Conservation (phyloP, 2,888 invertebrate species). For the Elmis aenea region DNA sequence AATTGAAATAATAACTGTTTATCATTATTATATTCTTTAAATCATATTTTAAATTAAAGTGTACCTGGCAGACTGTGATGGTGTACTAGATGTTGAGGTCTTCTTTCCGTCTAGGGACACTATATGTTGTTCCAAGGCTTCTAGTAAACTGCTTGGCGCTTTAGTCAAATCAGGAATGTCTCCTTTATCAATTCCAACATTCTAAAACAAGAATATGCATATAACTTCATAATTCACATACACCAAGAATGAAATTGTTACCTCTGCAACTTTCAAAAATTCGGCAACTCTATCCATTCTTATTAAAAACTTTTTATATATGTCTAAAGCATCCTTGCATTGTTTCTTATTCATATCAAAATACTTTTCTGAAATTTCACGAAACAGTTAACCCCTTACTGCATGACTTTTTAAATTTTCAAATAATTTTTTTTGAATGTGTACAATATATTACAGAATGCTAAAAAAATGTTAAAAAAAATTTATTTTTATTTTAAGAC, state of each 20-base stretch:
- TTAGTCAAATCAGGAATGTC: slow-evolving; percentile 98
- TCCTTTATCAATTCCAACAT: slow-evolving; percentile 96
- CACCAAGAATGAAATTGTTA: slow-evolving; percentile 35
- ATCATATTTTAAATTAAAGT: too few relatives aligned
- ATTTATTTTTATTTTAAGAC: too few relatives aligned
- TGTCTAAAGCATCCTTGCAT: slow-evolving; percentile 93
- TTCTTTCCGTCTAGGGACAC: slow-evolving; percentile 91
- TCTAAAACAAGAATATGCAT: slow-evolving; percentile 45
- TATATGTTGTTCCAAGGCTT: slow-evolving; percentile 94
- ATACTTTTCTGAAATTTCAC: slow-evolving; percentile 75
- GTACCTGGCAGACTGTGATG: slow-evolving; percentile 79
- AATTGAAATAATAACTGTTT: not conserved
- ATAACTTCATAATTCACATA: not conserved
- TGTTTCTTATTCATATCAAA: slow-evolving; percentile 99
- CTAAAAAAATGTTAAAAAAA: too few relatives aligned
- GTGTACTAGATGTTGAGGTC: slow-evolving; percentile 78
- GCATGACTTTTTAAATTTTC: too few relatives aligned
- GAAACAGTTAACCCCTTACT: slow-evolving; percentile 11
- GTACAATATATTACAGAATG: too few relatives aligned
- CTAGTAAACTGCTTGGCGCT: slow-evolving; percentile 94
- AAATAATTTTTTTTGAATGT: too few relatives aligned
- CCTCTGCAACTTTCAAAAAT: slow-evolving; percentile 85
- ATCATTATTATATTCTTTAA: slow-evolving; percentile 3
- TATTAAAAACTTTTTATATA: slow-evolving; percentile 97
- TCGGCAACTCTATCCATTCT: slow-evolving; percentile 98